These are phyloP conservation scores for Halcyon malimbica DNA, from an alignment of 2,113 vertebrate species.

Conservation along the genomic window DNA sequence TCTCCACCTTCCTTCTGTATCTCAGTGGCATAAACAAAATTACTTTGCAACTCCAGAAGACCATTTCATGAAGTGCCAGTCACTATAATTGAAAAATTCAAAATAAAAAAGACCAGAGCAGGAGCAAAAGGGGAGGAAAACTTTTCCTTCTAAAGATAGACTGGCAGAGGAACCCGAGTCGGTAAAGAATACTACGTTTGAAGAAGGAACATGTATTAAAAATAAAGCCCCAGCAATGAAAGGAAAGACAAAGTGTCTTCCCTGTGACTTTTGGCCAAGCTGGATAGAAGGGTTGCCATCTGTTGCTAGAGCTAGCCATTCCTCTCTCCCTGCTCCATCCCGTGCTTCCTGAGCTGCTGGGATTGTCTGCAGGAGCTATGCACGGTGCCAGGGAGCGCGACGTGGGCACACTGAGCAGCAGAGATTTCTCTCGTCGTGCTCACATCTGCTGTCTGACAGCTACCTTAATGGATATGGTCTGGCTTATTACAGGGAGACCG, in stretches of 20 bases:
- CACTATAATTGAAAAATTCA: conserved; percentile 6
- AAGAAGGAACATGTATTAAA: not conserved
- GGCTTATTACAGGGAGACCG: not conserved
- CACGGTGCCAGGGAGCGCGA: not conserved
- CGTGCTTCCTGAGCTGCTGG: not conserved
- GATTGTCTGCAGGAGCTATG: not conserved
- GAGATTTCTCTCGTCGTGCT: conserved; percentile 46
- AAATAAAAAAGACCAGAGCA: not conserved
- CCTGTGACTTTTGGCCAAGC: not conserved
- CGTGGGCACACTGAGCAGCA: not conserved
- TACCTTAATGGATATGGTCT: conserved; percentile 56
- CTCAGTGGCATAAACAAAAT: not conserved
- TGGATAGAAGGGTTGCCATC: not conserved
- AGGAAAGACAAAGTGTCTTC: not conserved
- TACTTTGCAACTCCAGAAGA: not conserved
- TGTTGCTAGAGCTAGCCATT: conserved; percentile 6
- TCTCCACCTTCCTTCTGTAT: not conserved
- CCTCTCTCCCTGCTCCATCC: not conserved
- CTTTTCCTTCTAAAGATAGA: not conserved
- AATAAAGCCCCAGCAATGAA: not conserved
- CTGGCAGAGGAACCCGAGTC: not conserved
- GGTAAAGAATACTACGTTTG: not conserved
- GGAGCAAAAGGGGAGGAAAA: not conserved
- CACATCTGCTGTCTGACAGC: conserved; percentile 52
- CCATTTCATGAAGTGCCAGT: conserved; percentile 23